phyloP scores from a whole-genome alignment of 1,140 invertebrate species.

The Patella vulgata region DNA sequence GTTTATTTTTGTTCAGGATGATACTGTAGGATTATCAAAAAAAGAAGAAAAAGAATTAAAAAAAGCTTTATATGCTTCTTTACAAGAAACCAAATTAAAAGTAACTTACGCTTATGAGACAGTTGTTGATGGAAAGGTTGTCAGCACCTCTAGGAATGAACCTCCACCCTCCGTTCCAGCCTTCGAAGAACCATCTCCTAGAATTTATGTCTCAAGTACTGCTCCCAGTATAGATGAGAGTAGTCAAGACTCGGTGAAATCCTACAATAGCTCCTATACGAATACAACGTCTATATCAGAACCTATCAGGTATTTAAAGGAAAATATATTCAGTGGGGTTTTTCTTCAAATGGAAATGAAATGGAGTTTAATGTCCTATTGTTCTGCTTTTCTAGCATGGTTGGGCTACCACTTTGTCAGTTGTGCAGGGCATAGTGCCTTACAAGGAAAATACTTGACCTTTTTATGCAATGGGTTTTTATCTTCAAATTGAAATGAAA shows the following conservation, averaged over 20 bases:
- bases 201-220: slow-evolving; percentile 2
- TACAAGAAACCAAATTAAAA: slow-evolving; percentile 55
- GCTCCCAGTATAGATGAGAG: slow-evolving; percentile 38
- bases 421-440: too few species aligned
- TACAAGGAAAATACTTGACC: too few species aligned
- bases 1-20: slow-evolving; percentile 45
- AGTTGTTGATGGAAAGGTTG: background rate
- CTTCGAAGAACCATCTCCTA: background rate
- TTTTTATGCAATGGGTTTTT: too few species aligned
- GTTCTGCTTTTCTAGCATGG: too few species aligned
- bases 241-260: slow-evolving; percentile 43
- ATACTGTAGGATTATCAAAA: slow-evolving; percentile 62
- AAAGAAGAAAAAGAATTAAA: slow-evolving; percentile 66
- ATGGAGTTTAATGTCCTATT: too few species aligned
- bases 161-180: background rate
- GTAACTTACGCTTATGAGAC: slow-evolving; percentile 1
- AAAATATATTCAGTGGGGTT: slow-evolving; percentile 3
- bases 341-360: too few species aligned
- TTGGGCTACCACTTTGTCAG: too few species aligned
- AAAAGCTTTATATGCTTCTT: slow-evolving; percentile 66
- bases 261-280: slow-evolving; percentile 12
- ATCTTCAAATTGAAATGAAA: too few species aligned
- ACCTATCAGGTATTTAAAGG: slow-evolving; percentile 3
- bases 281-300: slow-evolving; percentile 1
- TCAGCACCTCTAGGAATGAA: too few species aligned